Evolutionary conservation across 2,113 vertebrate genomes (phyloP).

Genomic region (Dicentrarchus labrax): DNA sequence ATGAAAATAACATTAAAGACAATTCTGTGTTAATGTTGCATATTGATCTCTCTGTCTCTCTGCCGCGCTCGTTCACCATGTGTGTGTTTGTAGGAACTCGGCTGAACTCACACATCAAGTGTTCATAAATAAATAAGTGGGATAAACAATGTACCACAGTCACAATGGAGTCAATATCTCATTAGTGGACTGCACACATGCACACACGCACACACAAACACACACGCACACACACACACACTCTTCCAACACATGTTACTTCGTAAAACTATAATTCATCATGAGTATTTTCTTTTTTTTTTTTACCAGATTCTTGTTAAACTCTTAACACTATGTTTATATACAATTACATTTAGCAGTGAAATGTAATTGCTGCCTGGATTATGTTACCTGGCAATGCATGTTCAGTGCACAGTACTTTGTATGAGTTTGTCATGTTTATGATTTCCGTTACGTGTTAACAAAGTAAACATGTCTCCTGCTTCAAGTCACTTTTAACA

Average conservation of each 20-base stretch:
- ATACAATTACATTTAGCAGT: neutral
- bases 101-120: slow-evolving; percentile 91
- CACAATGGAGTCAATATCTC: slow-evolving; percentile 87
- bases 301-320: neutral
- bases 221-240: slow-evolving; percentile 18
- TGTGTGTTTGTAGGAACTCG: slow-evolving; percentile 83
- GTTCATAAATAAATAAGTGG: slow-evolving; percentile 93
- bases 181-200: slow-evolving; percentile 83
- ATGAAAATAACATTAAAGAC: slow-evolving; percentile 87
- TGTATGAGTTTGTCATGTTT: no score
- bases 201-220: neutral
- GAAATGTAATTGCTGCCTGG: neutral
- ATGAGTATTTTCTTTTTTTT: neutral
- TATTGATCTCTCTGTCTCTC: slow-evolving; percentile 86
- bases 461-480: neutral
- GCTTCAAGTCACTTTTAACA: neutral
- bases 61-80: slow-evolving; percentile 30
- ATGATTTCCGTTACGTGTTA: neutral
- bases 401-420: no score
- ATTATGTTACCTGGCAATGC: neutral
- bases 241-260: slow-evolving; percentile 18
- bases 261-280: slow-evolving; percentile 7
- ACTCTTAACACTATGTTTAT: neutral
- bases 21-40: slow-evolving; percentile 89
- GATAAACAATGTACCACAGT: slow-evolving; percentile 88